A percentile compares a stretch with the other conserved stretches of the same genome.
These are phyloP conservation scores for Solea senegalensis DNA, from an alignment of 2,113 vertebrate species.

Conservation along the genomic window DNA sequence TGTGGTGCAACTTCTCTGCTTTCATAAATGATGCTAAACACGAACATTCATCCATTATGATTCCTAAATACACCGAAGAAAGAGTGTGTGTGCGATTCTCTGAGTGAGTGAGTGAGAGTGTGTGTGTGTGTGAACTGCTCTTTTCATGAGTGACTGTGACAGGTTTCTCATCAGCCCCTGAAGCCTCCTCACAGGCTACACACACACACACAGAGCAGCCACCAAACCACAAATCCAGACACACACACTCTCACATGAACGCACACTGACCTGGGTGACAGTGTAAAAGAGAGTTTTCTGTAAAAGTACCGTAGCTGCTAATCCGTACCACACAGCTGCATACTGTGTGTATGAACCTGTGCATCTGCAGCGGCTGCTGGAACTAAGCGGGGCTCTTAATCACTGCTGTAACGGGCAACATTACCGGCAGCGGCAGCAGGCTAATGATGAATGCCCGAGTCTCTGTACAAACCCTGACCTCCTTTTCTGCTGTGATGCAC, in stretches of 20 bases:
- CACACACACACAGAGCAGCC: constrained; percentile 28
- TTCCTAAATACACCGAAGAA: too few species aligned
- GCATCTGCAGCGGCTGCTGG: constrained; percentile 71
- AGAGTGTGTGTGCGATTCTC: too few species aligned
- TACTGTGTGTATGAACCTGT: constrained; percentile 45
- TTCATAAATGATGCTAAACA: too few species aligned
- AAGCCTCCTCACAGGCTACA: constrained; percentile 55
- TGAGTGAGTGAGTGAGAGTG: background rate
- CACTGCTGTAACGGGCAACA: constrained; percentile 80
- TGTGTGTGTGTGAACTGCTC: constrained; percentile 62
- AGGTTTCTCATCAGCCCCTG: constrained; percentile 68
- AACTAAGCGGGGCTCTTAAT: constrained; percentile 83
- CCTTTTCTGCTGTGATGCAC: constrained; percentile 83
- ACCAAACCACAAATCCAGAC: constrained; percentile 27
- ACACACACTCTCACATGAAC: constrained; percentile 23
- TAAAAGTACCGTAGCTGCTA: constrained; percentile 23
- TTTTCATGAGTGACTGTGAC: constrained; percentile 76
- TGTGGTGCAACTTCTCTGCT: too few species aligned
- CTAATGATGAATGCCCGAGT: constrained; percentile 85
- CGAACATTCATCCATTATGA: too few species aligned
- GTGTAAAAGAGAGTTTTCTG: constrained; percentile 41
- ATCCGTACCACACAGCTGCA: constrained; percentile 30
- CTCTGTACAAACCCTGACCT: constrained; percentile 84
- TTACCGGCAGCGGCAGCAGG: constrained; percentile 80
- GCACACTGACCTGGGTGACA: constrained; percentile 25